Evolutionary conservation across 2,797 vertebrate species (phyloP), one percentile per base, ranked within the genome.

Genomic region (Clamator glandarius): DNA sequence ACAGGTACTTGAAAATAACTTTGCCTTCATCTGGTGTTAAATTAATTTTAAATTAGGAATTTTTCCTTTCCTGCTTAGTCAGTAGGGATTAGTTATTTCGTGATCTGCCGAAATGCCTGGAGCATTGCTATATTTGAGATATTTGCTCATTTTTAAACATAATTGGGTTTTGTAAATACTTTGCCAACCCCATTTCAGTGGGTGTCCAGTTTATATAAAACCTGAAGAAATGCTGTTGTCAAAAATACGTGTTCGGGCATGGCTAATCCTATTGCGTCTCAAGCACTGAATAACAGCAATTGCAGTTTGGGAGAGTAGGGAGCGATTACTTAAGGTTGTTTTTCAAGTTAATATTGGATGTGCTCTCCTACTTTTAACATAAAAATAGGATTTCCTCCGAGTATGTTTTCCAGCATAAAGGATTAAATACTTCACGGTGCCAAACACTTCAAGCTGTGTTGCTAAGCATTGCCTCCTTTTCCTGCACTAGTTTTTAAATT

Each of bases 91-190:
- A 79, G 59, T 67, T 92, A 77, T 28, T 91, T 90, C 58, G 67
- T 25, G 12, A 52, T 87, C 89, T 92, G 80, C 96, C 97, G 62
- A 96, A 94, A 87, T 95, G 81, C 83, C 87, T 96, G 74, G 92
- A 91, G 78, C 82, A 83, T 95, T 92, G 46, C 72, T 93, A 13
- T 55, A 58, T 88, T 95, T 93, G 66, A 89, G 35, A 24, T 75
- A 77, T 61, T 85, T 91, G 51, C 95, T 83, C 78, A 61, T 61
- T 91, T 97, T 97, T 95, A 55, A 92, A 78, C 55, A 42, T 50
- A 82, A 44, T 84, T 93, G 33, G 75, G 52, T 96, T 96, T 90
- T 92, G 63, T 94, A 96, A 92, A 78, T 92, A 80, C 88, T 92
- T 91, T 86, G 44, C 78, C 73, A 76, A 48, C 73, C 68, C 90